phyloP scores from a whole-genome alignment of 1,140 invertebrate genomes.

The Calephelis nemesis region DNA sequence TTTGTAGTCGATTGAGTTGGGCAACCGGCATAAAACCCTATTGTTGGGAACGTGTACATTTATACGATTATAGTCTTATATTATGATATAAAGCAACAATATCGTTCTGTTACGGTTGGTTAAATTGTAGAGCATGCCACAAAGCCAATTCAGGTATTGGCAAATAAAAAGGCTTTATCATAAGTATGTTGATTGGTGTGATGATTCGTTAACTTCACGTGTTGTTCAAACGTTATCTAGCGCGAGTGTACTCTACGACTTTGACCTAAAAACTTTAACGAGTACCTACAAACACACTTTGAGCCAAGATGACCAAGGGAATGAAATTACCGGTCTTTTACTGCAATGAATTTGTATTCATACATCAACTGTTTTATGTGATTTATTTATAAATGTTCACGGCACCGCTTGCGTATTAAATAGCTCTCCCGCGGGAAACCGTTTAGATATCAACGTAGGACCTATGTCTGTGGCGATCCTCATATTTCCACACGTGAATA shows the following conservation, averaged over 20 bases:
- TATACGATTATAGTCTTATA: conserved; percentile 2
- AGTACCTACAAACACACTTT: conserved; percentile 39
- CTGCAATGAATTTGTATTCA: background rate
- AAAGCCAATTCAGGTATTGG: background rate
- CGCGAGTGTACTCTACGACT: conserved; percentile 53
- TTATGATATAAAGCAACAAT: background rate
- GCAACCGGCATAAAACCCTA: conserved; percentile 9
- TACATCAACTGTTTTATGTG: background rate
- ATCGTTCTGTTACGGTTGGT: background rate
- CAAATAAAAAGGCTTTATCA: background rate
- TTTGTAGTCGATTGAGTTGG: conserved; percentile 13
- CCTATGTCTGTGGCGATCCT: too few species aligned
- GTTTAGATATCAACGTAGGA: too few species aligned
- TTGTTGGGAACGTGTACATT: conserved; percentile 6
- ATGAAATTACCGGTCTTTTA: conserved; percentile 22
- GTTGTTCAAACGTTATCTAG: conserved; percentile 39
- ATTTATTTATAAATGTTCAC: background rate
- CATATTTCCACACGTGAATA: too few species aligned
- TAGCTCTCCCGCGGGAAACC: too few species aligned
- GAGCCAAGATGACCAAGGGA: conserved; percentile 57
- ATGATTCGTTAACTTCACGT: conserved; percentile 13
- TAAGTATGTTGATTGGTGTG: background rate
- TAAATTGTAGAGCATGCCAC: background rate
- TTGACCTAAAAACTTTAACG: conserved; percentile 63
- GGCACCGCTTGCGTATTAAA: too few species aligned